These are phyloP conservation scores for Australoheros scitulus DNA, from an alignment of 2,113 vertebrate genomes.

Conservation along the genomic window DNA sequence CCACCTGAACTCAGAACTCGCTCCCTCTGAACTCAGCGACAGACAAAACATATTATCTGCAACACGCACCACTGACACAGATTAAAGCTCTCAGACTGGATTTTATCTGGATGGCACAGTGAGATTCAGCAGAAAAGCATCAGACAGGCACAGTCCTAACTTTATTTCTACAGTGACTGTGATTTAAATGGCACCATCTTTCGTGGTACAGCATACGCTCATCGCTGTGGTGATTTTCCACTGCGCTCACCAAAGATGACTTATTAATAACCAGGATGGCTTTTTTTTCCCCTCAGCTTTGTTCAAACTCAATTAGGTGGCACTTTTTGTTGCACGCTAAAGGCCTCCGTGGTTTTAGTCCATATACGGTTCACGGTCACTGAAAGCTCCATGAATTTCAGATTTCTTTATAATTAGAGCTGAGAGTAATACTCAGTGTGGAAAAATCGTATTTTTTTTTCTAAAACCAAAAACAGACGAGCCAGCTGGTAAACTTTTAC, in stretches of 20 bases:
- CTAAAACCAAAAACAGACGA: not conserved
- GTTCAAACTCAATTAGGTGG: not conserved
- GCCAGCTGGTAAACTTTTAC: too few relatives aligned
- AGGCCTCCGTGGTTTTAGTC: slow-evolving; percentile 2
- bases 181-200: slow-evolving; percentile 10
- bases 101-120: slow-evolving; percentile 38
- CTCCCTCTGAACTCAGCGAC: not conserved
- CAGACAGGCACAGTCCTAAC: not conserved
- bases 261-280: slow-evolving; percentile 1
- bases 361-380: not conserved
- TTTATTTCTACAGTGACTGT: not conserved
- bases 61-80: slow-evolving; percentile 29
- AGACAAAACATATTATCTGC: slow-evolving; percentile 40
- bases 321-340: slow-evolving; percentile 18
- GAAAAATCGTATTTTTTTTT: not conserved
- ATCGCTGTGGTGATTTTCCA: slow-evolving; percentile 37
- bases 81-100: slow-evolving; percentile 32
- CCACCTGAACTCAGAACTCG: slow-evolving; percentile 27
- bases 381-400: not conserved
- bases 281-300: slow-evolving; percentile 9
- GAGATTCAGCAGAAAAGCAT: not conserved
- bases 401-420: not conserved
- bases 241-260: not conserved
- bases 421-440: not conserved
- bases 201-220: not conserved